phyloP scores from a whole-genome alignment of 2,113 vertebrate genomes.

The Prinia subflava region DNA sequence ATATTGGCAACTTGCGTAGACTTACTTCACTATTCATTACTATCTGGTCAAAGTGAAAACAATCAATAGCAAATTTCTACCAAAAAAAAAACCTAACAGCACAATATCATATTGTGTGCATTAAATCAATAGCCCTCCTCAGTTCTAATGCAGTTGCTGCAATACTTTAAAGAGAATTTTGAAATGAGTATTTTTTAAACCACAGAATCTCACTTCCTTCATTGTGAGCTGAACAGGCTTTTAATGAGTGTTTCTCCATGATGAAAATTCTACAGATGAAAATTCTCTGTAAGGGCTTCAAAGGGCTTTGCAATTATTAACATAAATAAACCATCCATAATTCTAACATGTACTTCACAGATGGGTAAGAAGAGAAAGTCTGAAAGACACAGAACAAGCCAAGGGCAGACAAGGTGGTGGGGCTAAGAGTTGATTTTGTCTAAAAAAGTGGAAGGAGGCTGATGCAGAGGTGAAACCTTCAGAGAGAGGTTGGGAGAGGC shows the following conservation, averaged over 20 bases:
- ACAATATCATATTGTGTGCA: neutral
- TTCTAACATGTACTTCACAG: neutral
- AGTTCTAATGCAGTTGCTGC: neutral
- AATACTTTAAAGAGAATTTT: neutral
- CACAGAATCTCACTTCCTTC: neutral
- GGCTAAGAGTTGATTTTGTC: neutral
- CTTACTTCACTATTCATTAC: neutral
- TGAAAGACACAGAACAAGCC: neutral
- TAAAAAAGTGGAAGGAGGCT: neutral
- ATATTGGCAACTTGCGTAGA: neutral
- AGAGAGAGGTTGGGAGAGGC: neutral
- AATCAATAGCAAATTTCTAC: conserved; percentile 11
- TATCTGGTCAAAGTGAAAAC: conserved; percentile 8
- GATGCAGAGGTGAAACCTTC: neutral
- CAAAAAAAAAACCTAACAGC: neutral
- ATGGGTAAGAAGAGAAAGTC: neutral
- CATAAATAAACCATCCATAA: neutral
- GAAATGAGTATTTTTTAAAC: neutral
- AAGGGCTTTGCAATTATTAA: neutral
- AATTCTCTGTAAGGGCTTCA: neutral
- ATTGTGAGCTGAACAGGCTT: neutral
- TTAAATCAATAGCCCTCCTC: conserved; percentile 17
- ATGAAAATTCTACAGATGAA: no score
- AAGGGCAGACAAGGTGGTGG: neutral
- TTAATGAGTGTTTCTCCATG: neutral